phyloP scores from a whole-genome alignment of 2,797 vertebrate species.

The Onychomys torridus region DNA sequence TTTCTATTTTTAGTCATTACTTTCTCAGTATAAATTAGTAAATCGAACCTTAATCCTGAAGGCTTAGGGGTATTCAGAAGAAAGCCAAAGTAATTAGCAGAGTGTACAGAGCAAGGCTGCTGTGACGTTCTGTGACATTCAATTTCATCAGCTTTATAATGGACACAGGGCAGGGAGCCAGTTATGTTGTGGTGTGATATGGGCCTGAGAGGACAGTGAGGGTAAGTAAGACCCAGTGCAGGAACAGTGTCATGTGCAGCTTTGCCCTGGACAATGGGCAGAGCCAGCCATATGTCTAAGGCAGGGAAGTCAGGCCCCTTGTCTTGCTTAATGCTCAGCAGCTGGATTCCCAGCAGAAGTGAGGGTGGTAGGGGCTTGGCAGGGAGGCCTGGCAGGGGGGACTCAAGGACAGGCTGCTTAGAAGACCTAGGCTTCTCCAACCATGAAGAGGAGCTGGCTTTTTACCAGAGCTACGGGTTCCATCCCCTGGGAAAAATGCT shows the following conservation, averaged over 20 bases:
- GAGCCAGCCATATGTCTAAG: not conserved
- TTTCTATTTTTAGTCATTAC: not conserved
- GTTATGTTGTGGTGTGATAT: not conserved
- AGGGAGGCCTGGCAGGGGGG: not conserved
- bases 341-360: not conserved
- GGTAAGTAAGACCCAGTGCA: not conserved
- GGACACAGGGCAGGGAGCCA: not conserved
- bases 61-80: not conserved
- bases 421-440: not conserved
- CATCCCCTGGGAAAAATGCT: not conserved
- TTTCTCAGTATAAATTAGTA: not conserved
- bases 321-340: not conserved
- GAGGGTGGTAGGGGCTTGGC: not conserved
- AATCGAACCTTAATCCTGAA: not conserved
- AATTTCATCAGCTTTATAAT: not conserved
- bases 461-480: not conserved
- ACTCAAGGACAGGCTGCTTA: not conserved
- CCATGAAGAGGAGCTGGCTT: not conserved
- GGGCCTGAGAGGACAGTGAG: not conserved
- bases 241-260: not conserved
- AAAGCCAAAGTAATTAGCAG: not conserved
- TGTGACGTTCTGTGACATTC: not conserved
- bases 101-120: not conserved
- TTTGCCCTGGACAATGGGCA: not conserved
- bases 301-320: not conserved